These are phyloP conservation scores for Lucilia cuprina DNA, from an alignment of 1,140 invertebrate genomes.

Conservation along the genomic window DNA sequence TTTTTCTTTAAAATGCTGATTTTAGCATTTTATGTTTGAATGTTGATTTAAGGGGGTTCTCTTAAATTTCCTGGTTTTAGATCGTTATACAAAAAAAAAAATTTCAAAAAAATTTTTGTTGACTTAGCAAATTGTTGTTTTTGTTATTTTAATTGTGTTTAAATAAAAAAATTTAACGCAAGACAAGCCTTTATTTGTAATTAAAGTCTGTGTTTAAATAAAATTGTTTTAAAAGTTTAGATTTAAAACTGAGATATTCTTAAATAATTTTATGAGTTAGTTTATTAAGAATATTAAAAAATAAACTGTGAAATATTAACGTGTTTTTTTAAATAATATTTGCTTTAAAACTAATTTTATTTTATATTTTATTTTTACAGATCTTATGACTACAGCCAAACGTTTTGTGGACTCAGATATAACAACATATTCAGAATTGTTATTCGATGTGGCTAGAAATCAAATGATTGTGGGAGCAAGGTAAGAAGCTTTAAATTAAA, in stretches of 20 bases:
- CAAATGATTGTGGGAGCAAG: slow-evolving; percentile 82
- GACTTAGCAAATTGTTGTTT: neutral
- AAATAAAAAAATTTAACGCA: neutral
- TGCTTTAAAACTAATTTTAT: neutral
- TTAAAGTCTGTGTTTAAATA: neutral
- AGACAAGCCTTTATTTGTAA: slow-evolving; percentile 2
- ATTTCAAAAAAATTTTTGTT: neutral
- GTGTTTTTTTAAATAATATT: no score
- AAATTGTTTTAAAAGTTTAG: neutral
- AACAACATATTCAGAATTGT: slow-evolving; percentile 76
- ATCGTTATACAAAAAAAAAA: neutral
- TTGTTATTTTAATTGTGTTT: neutral
- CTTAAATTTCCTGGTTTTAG: neutral
- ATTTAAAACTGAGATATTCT: no score
- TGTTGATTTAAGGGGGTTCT: neutral
- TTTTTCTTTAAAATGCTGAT: neutral
- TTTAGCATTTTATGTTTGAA: neutral
- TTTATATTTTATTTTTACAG: slow-evolving; percentile 57
- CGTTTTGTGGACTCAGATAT: slow-evolving; percentile 72
- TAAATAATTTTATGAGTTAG: no score
- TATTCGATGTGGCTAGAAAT: slow-evolving; percentile 83
- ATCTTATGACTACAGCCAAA: slow-evolving; percentile 66
- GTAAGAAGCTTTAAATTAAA: no score
- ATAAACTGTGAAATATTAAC: no score
- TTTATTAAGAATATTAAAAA: no score